Percentiles rank a stretch among this genome's conserved stretches.
Conservation (phyloP, 2,113 vertebrate genomes). For the Pogonocichla stellata region DNA sequence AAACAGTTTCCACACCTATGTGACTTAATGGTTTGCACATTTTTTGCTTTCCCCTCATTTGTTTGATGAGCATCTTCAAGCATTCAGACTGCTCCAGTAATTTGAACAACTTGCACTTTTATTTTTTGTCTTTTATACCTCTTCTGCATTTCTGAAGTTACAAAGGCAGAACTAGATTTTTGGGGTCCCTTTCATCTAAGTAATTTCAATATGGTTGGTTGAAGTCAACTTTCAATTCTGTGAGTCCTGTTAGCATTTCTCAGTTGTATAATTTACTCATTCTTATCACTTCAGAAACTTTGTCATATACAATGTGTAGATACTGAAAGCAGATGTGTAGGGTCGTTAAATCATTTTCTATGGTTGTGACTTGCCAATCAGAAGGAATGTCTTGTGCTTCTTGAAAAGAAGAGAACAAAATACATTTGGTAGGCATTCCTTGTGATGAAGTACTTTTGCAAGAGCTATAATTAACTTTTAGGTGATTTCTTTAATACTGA, state of each 20-base stretch:
- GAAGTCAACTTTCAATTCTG: background rate
- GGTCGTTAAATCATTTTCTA: background rate
- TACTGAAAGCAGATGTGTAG: background rate
- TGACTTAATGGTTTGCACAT: background rate
- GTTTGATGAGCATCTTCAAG: background rate
- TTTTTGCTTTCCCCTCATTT: background rate
- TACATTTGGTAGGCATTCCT: background rate
- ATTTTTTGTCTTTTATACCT: background rate
- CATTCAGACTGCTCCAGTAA: background rate
- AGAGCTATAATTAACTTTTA: background rate
- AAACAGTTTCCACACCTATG: background rate
- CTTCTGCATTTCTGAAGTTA: background rate
- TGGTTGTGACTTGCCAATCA: background rate
- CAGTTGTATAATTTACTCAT: background rate
- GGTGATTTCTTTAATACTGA: background rate
- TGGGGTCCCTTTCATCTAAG: background rate
- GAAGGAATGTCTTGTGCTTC: background rate
- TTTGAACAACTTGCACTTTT: background rate
- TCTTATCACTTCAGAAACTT: background rate
- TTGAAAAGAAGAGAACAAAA: background rate
- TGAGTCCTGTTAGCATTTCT: background rate
- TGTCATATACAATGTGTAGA: background rate
- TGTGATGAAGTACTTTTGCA: background rate
- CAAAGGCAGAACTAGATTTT: background rate
- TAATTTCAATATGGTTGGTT: background rate